Evolutionary conservation across 1,140 invertebrate genomes (phyloP).

Genomic region (Vanessa atalanta): DNA sequence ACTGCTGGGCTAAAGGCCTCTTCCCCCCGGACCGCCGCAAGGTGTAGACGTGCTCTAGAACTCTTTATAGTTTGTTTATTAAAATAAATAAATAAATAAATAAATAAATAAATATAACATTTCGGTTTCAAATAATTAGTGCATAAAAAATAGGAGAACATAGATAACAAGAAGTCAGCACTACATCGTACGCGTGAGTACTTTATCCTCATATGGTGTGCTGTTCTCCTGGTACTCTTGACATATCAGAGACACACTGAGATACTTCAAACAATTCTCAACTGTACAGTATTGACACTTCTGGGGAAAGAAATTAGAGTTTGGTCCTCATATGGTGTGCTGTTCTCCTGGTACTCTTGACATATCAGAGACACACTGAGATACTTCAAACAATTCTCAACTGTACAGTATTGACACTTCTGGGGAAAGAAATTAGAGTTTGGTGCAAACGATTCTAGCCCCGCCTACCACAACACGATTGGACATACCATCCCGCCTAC

Average conservation of each 20-base stretch:
- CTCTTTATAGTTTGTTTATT: background rate
- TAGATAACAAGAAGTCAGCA: slow-evolving; percentile 1
- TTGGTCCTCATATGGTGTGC: no score
- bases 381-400: no score
- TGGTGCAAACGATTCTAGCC: background rate
- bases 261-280: background rate
- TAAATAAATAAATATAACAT: no score
- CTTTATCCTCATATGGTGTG: background rate
- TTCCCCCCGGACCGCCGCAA: slow-evolving; percentile 23
- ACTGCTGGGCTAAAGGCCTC: background rate
- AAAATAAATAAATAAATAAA: background rate
- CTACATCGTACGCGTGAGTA: background rate
- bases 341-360: no score
- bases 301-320: background rate
- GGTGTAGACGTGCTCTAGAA: slow-evolving; percentile 25
- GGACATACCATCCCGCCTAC: background rate
- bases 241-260: background rate
- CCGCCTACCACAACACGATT: background rate
- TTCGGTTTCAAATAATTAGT: background rate
- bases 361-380: no score
- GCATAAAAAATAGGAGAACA: slow-evolving; percentile 13
- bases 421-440: no score
- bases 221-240: slow-evolving; percentile 12
- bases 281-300: background rate
- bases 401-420: no score